Base-by-base conservation (phyloP, 2,797 vertebrate genomes). In the Takifugu rubripes region DNA sequence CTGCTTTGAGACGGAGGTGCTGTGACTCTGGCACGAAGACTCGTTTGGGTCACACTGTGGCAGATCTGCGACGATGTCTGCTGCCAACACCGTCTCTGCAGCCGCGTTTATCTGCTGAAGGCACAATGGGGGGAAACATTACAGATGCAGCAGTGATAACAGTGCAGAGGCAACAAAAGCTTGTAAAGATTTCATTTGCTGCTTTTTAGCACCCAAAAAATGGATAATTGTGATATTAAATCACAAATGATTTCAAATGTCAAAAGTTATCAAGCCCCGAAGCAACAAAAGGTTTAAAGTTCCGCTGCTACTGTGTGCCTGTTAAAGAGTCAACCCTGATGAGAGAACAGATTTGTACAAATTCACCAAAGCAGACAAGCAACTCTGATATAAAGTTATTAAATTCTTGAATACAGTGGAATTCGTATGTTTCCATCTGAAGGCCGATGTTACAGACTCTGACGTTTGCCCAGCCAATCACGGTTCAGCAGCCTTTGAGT, bases 1-100 rank as follows among this genome's bases (percentile, higher is more conserved):
- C 43, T 72, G 82, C 66, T 78, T 83, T 57, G 82, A 81, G 3
- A 77, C 83, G 64, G 79, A 85, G 79, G 83, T 83, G 78, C 68
- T 58, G 56, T 59, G 80, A 75, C 83, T 84, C 5, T 73, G 84
- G 72, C 69, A 75, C 3, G 72, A 77, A 8, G 80, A 81, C 51
- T 73, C 79, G 27, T 33, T 61, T 1, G 69, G 77, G 72, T 81
- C 82, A 26, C 59, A 66, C 61, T 53, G 69, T 54, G 78, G 79
- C 66, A 69, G 59, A 3, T 67, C 61, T 3, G 65, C 7, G 29
- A 63, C 16, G 52, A 33, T 52, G 56, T 54, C 65, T n/a, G 75
- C 54, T 45, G 72, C 61, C 42, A 43, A 53, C 54, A 73, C 71
- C 0, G 61, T 24, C 47, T 76, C 76, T 21, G 62, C 9, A n/a